Evolutionary conservation across 2,888 invertebrate species (phyloP).

Genomic region (Julus scanicus): DNA sequence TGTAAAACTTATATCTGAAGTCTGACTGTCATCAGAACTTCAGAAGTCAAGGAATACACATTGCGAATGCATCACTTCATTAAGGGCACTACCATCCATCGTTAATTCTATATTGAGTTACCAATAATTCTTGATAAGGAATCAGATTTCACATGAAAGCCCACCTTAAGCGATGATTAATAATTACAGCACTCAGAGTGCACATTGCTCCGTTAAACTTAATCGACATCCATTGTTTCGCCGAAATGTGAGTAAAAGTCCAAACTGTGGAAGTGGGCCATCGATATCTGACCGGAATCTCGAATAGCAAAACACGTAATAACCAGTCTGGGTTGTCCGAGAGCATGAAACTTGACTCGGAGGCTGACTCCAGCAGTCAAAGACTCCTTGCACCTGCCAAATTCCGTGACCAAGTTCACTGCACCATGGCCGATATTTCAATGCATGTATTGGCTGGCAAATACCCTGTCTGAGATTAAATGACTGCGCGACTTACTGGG

Average conservation of each 20-base stretch:
- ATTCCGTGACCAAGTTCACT: neutral
- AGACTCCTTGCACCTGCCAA: conserved; percentile 37
- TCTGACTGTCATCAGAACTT: too few species aligned
- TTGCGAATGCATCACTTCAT: too few species aligned
- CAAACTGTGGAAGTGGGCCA: neutral
- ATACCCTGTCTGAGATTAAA: conserved; percentile 34
- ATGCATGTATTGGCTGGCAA: neutral
- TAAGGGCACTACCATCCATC: too few species aligned
- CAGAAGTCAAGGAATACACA: too few species aligned
- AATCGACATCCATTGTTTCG: too few species aligned
- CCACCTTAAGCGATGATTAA: too few species aligned
- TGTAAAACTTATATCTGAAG: too few species aligned
- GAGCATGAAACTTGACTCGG: conserved; percentile 20
- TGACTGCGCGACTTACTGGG: neutral
- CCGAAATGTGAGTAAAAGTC: neutral
- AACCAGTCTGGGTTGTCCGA: conserved; percentile 30
- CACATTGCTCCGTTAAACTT: too few species aligned
- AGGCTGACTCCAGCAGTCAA: conserved; percentile 21
- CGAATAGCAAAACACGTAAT: conserved; percentile 24
- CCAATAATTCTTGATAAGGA: too few species aligned
- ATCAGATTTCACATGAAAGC: too few species aligned
- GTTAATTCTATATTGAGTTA: too few species aligned
- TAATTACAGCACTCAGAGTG: too few species aligned
- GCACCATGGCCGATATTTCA: conserved; percentile 39
- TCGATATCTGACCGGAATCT: neutral